These are phyloP conservation scores for Sula dactylatra DNA, from an alignment of 2,113 vertebrate species.

Conservation along the genomic window DNA sequence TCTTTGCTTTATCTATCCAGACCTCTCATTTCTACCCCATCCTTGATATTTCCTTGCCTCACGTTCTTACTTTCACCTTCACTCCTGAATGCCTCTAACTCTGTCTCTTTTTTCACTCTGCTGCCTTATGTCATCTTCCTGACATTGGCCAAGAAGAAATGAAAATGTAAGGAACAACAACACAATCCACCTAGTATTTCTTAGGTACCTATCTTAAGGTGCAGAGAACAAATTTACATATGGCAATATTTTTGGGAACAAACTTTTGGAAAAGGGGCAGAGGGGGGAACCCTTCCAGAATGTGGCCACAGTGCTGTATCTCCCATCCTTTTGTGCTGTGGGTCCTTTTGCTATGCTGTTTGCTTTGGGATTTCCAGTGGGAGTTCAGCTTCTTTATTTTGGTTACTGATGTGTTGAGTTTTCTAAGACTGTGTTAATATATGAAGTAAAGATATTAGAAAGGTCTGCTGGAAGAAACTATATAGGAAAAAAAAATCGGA, in stretches of 20 bases:
- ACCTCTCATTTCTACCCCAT: not conserved
- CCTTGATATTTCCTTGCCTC: not conserved
- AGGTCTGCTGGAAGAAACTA: not conserved
- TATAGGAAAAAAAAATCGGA: not conserved
- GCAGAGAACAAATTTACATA: not conserved
- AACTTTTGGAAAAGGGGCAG: not conserved
- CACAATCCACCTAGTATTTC: not conserved
- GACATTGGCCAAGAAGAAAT: not conserved
- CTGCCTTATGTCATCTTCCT: not conserved
- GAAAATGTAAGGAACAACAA: not conserved
- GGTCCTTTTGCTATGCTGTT: accelerated
- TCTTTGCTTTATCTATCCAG: not conserved
- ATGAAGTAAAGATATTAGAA: not conserved
- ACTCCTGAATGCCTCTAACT: not conserved
- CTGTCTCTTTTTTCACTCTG: not conserved
- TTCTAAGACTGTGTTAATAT: not conserved
- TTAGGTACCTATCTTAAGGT: not conserved
- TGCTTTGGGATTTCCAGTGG: not conserved
- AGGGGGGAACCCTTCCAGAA: not conserved
- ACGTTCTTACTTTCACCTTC: not conserved
- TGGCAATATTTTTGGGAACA: not conserved
- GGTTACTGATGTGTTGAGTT: not conserved
- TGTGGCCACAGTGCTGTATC: not conserved
- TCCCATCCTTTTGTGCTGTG: not conserved
- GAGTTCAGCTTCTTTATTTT: not conserved